Evolutionary conservation across 2,797 vertebrate genomes (phyloP), one percentile per base, ranked within the genome.

Genomic region (Halcyon chelicuti): DNA sequence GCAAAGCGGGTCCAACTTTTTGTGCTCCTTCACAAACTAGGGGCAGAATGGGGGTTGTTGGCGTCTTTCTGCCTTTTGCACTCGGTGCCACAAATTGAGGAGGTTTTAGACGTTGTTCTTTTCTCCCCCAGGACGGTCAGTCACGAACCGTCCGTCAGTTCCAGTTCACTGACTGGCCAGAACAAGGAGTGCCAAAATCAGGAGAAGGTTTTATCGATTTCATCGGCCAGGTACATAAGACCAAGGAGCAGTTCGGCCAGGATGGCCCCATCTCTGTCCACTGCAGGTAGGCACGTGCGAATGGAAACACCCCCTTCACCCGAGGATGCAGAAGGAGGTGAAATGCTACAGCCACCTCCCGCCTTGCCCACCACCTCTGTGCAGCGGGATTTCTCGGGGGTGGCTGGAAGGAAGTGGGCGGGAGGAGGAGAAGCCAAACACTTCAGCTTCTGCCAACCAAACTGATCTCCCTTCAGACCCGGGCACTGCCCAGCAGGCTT

Each of bases 221-320:
- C 97, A 99, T 99, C 4, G 99, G 99, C 54, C 99, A 99, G 96
- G 99, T 99, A 71, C 99, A 99, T 96, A 99, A 99, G 98, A 99
- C 99, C 96, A 99, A 99, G 99, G 99, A 99, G 94, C 99, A 99
- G 98, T 99, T 99, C 55, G 99, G 99, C 81, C 99, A 99, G 97
- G 99, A 99, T 2, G 99, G 99, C 22, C 99, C 99, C 26, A 99
- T 99, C 97, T 99, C 99, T 73, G 99, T 99, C 86, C 99, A 99
- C 98, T 99, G 99, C 99, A 99, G 99, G 99, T 99, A 92, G 33
- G 89, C 22, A 10, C 0, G 3, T 0, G 5, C 5, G 3, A 22
- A 2, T 1, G 47, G 62, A 2, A 47, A 10, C 39, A 3, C 2
- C 37, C 15, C 3, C 0, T 4, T 44, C 16, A 12, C 1, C 28